Percentiles rank a stretch among this genome's conserved stretches.
These are phyloP conservation scores for Crocodylus rhombifer DNA, from an alignment of 2,797 vertebrate species.

Conservation along the genomic window DNA sequence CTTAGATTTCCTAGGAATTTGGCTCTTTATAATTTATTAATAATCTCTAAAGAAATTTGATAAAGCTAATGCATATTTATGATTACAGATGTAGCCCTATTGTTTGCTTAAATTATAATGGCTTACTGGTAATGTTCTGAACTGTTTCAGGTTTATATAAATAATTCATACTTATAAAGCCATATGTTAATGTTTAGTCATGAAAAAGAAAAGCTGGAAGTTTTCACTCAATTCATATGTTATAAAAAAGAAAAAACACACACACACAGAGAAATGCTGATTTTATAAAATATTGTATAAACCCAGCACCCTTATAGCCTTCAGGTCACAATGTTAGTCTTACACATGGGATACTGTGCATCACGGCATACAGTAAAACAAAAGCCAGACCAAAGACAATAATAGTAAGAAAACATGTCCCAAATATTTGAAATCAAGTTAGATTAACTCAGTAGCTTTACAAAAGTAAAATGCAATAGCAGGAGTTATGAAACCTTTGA, in stretches of 20 bases:
- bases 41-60: constrained; percentile 33
- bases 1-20: constrained; percentile 8
- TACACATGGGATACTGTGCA: neutral
- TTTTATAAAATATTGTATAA: constrained; percentile 56
- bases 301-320: constrained; percentile 18
- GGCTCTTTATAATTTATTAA: constrained; percentile 59
- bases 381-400: constrained; percentile 1
- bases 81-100: constrained; percentile 56
- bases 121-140: constrained; percentile 52
- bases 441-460: constrained; percentile 1
- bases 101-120: constrained; percentile 46
- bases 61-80: constrained; percentile 65
- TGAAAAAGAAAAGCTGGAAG: constrained; percentile 40
- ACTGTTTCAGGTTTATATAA: constrained; percentile 53
- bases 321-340: neutral
- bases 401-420: neutral
- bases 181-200: constrained; percentile 65
- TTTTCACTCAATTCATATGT: constrained; percentile 59
- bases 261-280: constrained; percentile 42
- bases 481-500: neutral
- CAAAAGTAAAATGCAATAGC: neutral
- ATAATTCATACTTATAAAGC: constrained; percentile 63
- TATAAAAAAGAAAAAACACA: no score
- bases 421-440: neutral
- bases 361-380: neutral